Base-by-base conservation (phyloP, 2,113 vertebrate genomes). In the Craseonycteris thonglongyai region DNA sequence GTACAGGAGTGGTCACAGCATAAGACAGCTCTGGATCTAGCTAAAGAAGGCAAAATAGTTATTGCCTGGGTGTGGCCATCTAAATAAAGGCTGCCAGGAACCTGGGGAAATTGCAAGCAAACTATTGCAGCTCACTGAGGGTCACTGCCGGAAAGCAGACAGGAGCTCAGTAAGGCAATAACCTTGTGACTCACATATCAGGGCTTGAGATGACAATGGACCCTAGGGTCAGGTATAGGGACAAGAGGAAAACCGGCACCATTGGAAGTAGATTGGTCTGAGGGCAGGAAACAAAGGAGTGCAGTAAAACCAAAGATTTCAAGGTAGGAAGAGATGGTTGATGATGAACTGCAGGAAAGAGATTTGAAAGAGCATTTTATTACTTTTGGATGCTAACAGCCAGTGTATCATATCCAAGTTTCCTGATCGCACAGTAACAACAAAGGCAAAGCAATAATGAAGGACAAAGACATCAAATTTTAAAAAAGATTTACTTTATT, bases 301-400 rank as follows among this genome's bases (percentile, higher is more conserved):
- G 74, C 87, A 83, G 78, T 94, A 81, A 96, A 97, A 79, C 12
- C 33, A 61, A 82, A 72, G n/a, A 66, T 97, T 97, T 97, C 87
- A 97, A 96, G 88, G 95, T 76, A 82, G 89, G 76, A 97, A 97
- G 95, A 97, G 78, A 84, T 69, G 47, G 59, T 93, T 95, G 63
- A 58, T 97, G 94, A 97, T 79, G 95, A 97, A 97, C 86, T 95
- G 81, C 79, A 11, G 51, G 97, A 91, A 96, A 96, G 66, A 76
- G 56, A 79, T 96, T 95, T 96, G 91, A 75, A 68, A 97, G 96
- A 95, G 87, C 87, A 89, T 96, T 98, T 98, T 98, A 98, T 97
- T 97, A 96, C 95, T 96, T 97, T 97, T 95, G 95, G 92, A 93
- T 91, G 86, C 33, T 72, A 61, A 40, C 71, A 96, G 96, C 96